phyloP scores from a whole-genome alignment of 2,797 vertebrate species.

The Smutsia temminckii region DNA sequence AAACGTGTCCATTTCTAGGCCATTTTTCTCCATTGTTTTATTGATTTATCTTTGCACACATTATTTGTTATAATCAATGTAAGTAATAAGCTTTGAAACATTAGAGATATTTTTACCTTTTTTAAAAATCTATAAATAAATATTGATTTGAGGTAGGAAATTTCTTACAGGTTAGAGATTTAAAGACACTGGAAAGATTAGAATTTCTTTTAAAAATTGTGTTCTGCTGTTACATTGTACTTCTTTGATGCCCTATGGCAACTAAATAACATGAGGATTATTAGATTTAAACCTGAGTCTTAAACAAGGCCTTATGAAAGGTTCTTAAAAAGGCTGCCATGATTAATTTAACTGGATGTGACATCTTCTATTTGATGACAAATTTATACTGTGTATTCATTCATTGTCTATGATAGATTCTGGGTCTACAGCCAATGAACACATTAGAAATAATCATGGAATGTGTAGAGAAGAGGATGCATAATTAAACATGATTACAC shows the following conservation, averaged over 20 bases:
- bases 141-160: neutral
- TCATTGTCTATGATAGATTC: neutral
- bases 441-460: neutral
- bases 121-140: neutral
- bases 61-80: neutral
- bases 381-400: neutral
- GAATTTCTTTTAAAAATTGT: constrained; percentile 10
- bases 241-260: neutral
- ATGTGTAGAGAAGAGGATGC: neutral
- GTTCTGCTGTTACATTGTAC: neutral
- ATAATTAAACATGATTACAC: neutral
- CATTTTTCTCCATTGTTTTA: neutral
- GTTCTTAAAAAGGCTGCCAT: neutral
- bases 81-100: neutral
- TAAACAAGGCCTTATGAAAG: neutral
- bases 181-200: neutral
- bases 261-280: neutral
- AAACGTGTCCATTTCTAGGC: neutral
- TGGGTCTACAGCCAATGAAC: neutral
- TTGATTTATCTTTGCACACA: neutral
- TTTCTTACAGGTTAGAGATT: neutral
- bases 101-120: neutral
- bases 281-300: neutral
- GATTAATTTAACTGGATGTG: neutral
- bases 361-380: neutral